Percentiles rank a stretch among this genome's conserved stretches.
These are phyloP conservation scores for Pseudorhombus dupliciocellatus DNA, from an alignment of 2,113 vertebrate genomes.

Conservation along the genomic window DNA sequence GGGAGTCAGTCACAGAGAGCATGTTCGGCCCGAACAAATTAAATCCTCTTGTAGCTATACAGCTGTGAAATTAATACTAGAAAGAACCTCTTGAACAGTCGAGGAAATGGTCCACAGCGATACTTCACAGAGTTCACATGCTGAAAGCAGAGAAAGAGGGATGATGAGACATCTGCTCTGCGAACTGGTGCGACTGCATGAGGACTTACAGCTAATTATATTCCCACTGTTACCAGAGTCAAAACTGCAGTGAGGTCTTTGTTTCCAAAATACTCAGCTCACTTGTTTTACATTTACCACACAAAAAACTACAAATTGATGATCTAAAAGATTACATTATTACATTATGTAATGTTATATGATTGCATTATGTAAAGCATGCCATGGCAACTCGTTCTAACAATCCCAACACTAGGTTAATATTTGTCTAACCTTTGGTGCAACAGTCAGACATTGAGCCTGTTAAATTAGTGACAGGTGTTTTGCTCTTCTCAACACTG, in stretches of 20 bases:
- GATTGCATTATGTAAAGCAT: too few relatives aligned
- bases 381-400: background rate
- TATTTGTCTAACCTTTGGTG: background rate
- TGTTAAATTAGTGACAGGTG: background rate
- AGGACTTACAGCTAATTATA: constrained; percentile 1
- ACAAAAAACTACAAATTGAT: background rate
- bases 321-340: too few relatives aligned
- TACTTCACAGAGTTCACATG: constrained; percentile 57
- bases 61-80: constrained; percentile 82
- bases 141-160: constrained; percentile 14
- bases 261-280: background rate
- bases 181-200: background rate
- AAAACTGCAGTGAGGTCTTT: background rate
- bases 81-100: constrained; percentile 65
- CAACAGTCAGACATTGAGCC: background rate
- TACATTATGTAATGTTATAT: too few relatives aligned
- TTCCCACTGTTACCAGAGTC: background rate
- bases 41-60: constrained; percentile 74
- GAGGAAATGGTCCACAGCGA: constrained; percentile 66
- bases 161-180: constrained; percentile 30
- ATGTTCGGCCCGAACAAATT: constrained; percentile 73
- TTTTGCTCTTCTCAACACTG: background rate
- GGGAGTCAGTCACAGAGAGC: constrained; percentile 58
- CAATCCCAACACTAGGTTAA: too few relatives aligned
- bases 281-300: background rate